These are phyloP conservation scores for Netelia virgata DNA, from an alignment of 2,888 invertebrate genomes.

Conservation along the genomic window DNA sequence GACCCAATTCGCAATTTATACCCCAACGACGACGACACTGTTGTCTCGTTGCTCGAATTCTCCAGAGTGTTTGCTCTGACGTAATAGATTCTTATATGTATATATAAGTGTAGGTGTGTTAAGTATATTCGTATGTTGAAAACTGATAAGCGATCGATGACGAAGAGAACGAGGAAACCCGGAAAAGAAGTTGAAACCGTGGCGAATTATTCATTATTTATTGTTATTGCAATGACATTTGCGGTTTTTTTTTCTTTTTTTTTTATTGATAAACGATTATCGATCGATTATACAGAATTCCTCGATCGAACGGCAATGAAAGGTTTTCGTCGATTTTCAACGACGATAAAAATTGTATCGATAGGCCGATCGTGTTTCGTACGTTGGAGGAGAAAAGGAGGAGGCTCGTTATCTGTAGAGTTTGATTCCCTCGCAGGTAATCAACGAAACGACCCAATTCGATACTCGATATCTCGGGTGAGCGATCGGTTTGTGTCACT, in stretches of 20 bases:
- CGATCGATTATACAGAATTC: conserved; percentile 14
- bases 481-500: conserved; percentile 23
- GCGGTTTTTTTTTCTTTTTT: neutral
- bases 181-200: conserved; percentile 44
- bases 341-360: conserved; percentile 2
- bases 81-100: conserved; percentile 19
- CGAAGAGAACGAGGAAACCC: conserved; percentile 48
- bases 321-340: conserved; percentile 6
- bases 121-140: neutral
- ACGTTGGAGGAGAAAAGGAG: conserved; percentile 5
- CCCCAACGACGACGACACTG: conserved; percentile 72
- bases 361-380: neutral
- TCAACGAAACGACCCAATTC: conserved; percentile 61
- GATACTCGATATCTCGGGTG: conserved; percentile 41
- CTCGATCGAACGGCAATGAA: too few species aligned
- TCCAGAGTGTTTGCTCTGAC: conserved; percentile 39
- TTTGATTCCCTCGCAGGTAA: conserved; percentile 37
- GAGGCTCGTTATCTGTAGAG: conserved; percentile 35
- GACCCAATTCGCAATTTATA: conserved; percentile 81
- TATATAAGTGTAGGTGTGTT: neutral
- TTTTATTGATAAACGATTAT: neutral
- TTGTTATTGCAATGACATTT: neutral
- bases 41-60: conserved; percentile 3
- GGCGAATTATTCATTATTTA: conserved; percentile 21
- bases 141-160: conserved; percentile 49